Conservation (phyloP, 2,888 invertebrate species). For the Ophraella communa region DNA sequence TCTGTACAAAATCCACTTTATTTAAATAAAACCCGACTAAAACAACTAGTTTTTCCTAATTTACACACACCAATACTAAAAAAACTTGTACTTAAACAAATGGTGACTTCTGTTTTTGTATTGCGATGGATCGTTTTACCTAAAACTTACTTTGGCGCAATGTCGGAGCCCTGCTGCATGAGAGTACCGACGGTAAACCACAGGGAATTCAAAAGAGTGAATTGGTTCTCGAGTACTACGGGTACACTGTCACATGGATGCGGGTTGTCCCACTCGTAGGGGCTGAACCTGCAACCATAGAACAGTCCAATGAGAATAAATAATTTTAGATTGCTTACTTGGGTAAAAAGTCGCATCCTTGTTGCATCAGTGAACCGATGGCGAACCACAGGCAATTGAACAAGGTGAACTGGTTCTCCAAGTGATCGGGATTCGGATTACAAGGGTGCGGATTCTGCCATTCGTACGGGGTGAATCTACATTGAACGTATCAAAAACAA, state of each 20-base stretch:
- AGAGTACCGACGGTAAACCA: constrained; percentile 95
- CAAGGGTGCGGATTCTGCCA: constrained; percentile 91
- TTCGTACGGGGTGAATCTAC: constrained; percentile 93
- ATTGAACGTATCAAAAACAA: neutral
- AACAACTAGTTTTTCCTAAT: no score
- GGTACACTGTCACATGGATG: constrained; percentile 85
- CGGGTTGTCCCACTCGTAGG: constrained; percentile 93
- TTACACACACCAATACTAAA: no score
- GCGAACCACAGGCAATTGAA: constrained; percentile 98
- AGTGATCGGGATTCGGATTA: constrained; percentile 78
- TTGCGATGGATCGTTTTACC: neutral
- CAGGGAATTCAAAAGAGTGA: constrained; percentile 89
- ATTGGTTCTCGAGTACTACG: constrained; percentile 87
- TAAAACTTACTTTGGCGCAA: constrained; percentile 84
- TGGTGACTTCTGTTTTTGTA: neutral
- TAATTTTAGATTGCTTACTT: constrained; percentile 70
- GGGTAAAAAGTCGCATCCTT: constrained; percentile 94
- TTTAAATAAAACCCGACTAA: no score
- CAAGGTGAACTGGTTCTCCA: constrained; percentile 92
- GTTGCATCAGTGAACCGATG: constrained; percentile 93
- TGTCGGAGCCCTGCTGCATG: constrained; percentile 93
- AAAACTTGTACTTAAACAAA: no score
- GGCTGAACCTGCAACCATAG: constrained; percentile 76
- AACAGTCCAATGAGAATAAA: constrained; percentile 33
- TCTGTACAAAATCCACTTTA: no score